Evolutionary conservation across 92 coral and sea anemone genomes (phyloP).

Genomic region (Pocillopora grandis): DNA sequence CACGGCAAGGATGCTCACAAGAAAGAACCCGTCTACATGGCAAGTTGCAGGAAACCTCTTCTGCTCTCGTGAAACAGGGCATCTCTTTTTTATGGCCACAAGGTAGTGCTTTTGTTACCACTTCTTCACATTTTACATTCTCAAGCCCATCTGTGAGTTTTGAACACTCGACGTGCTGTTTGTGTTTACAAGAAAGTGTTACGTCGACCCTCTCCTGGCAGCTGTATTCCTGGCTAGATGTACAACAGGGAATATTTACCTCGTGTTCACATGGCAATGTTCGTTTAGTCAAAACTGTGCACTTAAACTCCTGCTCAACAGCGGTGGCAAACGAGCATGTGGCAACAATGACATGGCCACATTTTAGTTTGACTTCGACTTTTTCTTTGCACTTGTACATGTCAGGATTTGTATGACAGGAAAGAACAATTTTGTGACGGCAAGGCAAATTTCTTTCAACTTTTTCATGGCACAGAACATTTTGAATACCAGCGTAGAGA

Average conservation of each 20-base stretch:
- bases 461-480: background rate
- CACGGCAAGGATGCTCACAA: slow-evolving; percentile 67
- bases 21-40: slow-evolving; percentile 46
- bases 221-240: background rate
- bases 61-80: slow-evolving; percentile 49
- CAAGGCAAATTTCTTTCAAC: slow-evolving; percentile 46
- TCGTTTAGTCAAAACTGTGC: background rate
- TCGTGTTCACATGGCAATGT: slow-evolving; percentile 47
- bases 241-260: slow-evolving; percentile 28
- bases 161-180: slow-evolving; percentile 17
- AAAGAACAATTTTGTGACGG: slow-evolving; percentile 41
- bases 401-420: slow-evolving; percentile 7
- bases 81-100: slow-evolving; percentile 61
- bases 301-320: background rate
- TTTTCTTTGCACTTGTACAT: slow-evolving; percentile 11
- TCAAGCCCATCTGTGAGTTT: background rate
- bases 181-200: slow-evolving; percentile 24
- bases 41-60: slow-evolving; percentile 36
- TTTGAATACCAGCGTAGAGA: background rate
- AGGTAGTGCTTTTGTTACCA: slow-evolving; percentile 36
- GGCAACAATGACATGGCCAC: slow-evolving; percentile 25
- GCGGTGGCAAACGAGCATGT: slow-evolving; percentile 7
- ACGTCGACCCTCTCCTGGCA: slow-evolving; percentile 12
- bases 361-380: slow-evolving; percentile 24
- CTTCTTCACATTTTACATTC: background rate